Base-by-base conservation (phyloP, 2,888 invertebrate species). In the Aethes cnicana region DNA sequence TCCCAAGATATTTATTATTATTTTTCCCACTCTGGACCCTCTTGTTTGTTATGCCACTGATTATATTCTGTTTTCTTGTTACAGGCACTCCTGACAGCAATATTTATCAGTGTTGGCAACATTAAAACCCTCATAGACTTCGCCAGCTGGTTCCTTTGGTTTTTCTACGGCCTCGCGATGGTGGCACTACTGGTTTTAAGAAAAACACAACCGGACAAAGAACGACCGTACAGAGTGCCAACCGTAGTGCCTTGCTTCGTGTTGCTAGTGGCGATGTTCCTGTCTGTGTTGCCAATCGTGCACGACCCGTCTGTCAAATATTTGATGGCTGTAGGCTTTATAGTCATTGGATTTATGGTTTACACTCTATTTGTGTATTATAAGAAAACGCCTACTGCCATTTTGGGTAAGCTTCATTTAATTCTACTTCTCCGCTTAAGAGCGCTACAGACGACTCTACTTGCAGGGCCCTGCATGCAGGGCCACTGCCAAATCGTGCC, bases 131-230 rank as follows among this genome's bases (percentile, higher is more conserved):
- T 97, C 8, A 96, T 97, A 59, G 95, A 96, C 66, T 95, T 96
- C 73, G 95, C 95, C 32, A 96, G 95, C 74, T 96, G 96, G 88
- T 92, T 96, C 56, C 94, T 95, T 14, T 97, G 96, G 96, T 92
- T 96, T 55, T 96, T 96, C 82, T 97, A 96, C 74, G 96, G 96
- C 0, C 78, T 93, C 0, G 95, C 96, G 0, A 95, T 96, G 94
- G 90, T 95, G 0, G 93, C 96, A 0, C 83, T 97, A 11, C 76
- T 97, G 23, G 91, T 95, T 0, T 83, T 97, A 66, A 80, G 96
- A 36, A 92, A 78, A 64, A 95, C 94, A 0, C 93, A 92, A 69
- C 91, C 93, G 3, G 78, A 94, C 53, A 91, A 90, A 16, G 91
- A 89, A 0, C 87, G 96, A 50, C 95, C 96, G 0, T 96, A 95